Percentiles rank a stretch among this genome's conserved stretches.
phyloP scores from a whole-genome alignment of 2,113 vertebrate genomes.

The Phasianus colchicus region DNA sequence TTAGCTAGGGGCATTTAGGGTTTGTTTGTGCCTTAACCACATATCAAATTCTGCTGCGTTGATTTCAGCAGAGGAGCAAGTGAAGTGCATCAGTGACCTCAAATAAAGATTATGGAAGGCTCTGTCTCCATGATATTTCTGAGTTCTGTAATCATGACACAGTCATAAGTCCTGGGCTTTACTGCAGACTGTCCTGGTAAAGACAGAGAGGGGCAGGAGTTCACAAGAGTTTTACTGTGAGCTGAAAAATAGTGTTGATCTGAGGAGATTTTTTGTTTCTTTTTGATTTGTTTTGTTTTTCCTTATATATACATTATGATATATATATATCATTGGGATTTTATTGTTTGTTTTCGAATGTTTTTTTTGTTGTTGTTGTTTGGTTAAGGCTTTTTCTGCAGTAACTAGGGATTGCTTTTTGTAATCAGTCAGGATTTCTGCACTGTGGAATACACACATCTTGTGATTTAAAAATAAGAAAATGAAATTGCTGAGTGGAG shows the following conservation, averaged over 20 bases:
- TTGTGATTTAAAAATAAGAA: not conserved
- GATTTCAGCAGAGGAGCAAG: not conserved
- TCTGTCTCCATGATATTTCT: not conserved
- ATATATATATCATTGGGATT: not conserved
- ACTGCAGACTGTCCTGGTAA: not conserved
- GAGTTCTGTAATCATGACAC: not conserved
- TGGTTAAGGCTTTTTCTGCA: not conserved
- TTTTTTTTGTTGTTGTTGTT: not conserved
- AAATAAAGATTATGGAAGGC: not conserved
- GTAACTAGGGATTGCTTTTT: not conserved
- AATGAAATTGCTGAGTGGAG: not conserved
- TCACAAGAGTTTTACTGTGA: not conserved
- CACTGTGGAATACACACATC: not conserved
- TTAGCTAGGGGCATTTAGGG: not conserved
- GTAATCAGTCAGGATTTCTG: not conserved
- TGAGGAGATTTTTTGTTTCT: not conserved
- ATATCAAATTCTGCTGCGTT: not conserved
- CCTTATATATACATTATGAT: not conserved
- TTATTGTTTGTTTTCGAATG: not conserved
- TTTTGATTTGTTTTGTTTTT: not conserved
- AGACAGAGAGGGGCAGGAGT: not conserved
- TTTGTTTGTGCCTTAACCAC: not conserved
- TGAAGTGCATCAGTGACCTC: not conserved
- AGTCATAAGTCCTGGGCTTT: not conserved
- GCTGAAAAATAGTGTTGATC: not conserved